These are phyloP conservation scores for Subacronicta megacephala DNA, from an alignment of 2,888 invertebrate species.

Conservation along the genomic window DNA sequence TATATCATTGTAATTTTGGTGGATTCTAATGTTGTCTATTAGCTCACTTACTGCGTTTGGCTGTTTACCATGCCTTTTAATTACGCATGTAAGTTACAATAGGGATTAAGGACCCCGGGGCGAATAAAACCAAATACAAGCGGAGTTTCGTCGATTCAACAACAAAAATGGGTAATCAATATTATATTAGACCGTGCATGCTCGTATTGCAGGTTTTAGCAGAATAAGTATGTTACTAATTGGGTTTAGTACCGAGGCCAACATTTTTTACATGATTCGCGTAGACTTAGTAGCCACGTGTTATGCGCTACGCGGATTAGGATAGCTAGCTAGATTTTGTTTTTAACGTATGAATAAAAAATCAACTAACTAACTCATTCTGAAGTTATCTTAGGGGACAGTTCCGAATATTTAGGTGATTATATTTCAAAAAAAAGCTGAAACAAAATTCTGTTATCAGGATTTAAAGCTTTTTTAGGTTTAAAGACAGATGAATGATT, in stretches of 20 bases:
- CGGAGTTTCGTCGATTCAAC: constrained; percentile 12
- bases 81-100: constrained; percentile 25
- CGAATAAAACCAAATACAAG: constrained; percentile 25
- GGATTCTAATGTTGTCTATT: not conserved
- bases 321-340: no score
- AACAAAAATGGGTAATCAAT: constrained; percentile 27
- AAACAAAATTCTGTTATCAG: no score
- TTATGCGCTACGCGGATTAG: not conserved
- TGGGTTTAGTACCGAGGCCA: not conserved
- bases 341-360: no score
- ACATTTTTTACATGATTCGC: not conserved
- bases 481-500: no score
- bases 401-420: no score
- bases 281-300: not conserved
- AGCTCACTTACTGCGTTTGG: not conserved
- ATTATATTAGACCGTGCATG: no score
- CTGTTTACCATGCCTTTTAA: constrained; percentile 18
- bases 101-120: constrained; percentile 10
- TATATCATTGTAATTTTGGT: constrained; percentile 3
- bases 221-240: no score
- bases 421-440: no score
- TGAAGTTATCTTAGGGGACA: no score
- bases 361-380: no score
- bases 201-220: no score
- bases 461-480: no score